Base-by-base conservation (phyloP, 2,797 vertebrate species). In the Chloroceryle amazona region DNA sequence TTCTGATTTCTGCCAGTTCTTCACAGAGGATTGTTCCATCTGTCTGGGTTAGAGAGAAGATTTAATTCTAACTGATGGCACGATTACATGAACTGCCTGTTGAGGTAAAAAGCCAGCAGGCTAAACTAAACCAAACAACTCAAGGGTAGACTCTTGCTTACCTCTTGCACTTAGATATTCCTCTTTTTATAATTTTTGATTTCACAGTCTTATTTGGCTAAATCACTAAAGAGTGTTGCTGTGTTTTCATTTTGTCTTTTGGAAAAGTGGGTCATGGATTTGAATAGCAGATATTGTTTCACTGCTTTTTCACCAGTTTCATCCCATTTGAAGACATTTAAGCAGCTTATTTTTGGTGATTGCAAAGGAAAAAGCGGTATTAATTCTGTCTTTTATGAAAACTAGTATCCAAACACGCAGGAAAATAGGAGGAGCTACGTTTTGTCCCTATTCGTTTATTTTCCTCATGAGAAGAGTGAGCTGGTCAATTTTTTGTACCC, bases 341-440 rank as follows among this genome's bases (percentile, higher is more conserved):
- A 93, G 82, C 76, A 82, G 95, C 62, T 92, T 78, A 95, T 82
- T 47, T 67, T 83, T 83, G 51, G 57, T 0, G 33, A 82, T 86
- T 57, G 65, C 31, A 51, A 61, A 90, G 62, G 71, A 58, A 33
- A 71, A 76, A 68, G 58, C 28, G 13, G 62, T 83, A 55, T 86
- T 89, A 73, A 65, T 9, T 13, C 52, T 60, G 49, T 26, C 28
- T 42, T 83, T 47, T 44, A 35, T 86, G 44, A 76, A 91, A 91
- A 83, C 80, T 57, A 63, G 46, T 81, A 81, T 51, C 26, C 37
- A 55, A 63, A 25, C 44, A 58, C 35, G 14, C 41, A 41, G 42
- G 31, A 83, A 57, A 11, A n/a, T 41, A 42, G 65, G 42, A 87
- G 70, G 16, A 35, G 41, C 89, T n/a, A 15, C 42, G 3, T 68